A percentile compares a stretch with the other conserved stretches of the same genome.
Conservation (phyloP, 2,113 vertebrate genomes). For the Stigmatopora nigra region DNA sequence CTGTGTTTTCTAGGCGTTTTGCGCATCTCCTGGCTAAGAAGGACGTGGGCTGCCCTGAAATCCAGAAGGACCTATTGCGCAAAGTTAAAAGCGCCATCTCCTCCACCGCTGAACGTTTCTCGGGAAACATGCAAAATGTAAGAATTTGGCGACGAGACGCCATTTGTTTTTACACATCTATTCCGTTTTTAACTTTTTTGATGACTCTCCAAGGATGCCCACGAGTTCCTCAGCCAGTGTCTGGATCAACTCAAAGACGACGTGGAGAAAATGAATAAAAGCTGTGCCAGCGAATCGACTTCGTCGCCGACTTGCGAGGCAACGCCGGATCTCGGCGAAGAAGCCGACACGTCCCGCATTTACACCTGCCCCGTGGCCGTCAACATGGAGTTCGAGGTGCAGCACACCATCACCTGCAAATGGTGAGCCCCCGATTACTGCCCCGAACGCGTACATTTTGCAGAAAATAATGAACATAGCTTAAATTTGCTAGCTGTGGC, state of each 20-base stretch:
- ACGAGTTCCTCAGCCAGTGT: slow-evolving; percentile 97
- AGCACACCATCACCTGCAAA: slow-evolving; percentile 96
- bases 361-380: slow-evolving; percentile 91
- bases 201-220: slow-evolving; percentile 78
- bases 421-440: slow-evolving; percentile 65
- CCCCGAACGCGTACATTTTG: background rate
- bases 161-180: background rate
- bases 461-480: no score
- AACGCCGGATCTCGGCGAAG: slow-evolving; percentile 66
- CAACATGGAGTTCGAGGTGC: slow-evolving; percentile 97
- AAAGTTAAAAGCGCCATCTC: slow-evolving; percentile 97
- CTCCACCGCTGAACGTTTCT: slow-evolving; percentile 94
- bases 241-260: slow-evolving; percentile 97
- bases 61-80: slow-evolving; percentile 91
- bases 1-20: slow-evolving; percentile 76
- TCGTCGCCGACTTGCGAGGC: slow-evolving; percentile 58
- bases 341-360: slow-evolving; percentile 77
- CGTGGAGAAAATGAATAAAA: slow-evolving; percentile 95
- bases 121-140: slow-evolving; percentile 98
- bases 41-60: slow-evolving; percentile 87
- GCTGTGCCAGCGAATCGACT: slow-evolving; percentile 73
- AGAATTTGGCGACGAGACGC: slow-evolving; percentile 43
- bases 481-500: slow-evolving; percentile 74
- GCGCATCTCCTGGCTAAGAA: slow-evolving; percentile 93
- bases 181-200: background rate